Conservation (phyloP, 2,113 vertebrate genomes). For the Campylomormyrus tamandua region DNA sequence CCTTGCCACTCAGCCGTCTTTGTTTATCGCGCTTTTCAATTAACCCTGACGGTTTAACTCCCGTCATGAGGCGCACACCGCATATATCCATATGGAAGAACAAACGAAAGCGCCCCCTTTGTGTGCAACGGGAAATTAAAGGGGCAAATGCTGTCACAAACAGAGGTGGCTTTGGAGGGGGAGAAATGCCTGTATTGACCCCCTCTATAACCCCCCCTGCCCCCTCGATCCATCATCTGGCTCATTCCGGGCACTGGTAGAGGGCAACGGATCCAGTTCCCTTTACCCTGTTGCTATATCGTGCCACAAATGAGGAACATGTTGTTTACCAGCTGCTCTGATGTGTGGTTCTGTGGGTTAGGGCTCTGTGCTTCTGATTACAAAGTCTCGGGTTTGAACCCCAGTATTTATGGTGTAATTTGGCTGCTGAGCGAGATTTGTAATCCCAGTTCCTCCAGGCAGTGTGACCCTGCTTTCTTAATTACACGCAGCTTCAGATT, state of each 20-base stretch:
- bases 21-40: slow-evolving; percentile 97
- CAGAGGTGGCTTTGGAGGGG: slow-evolving; percentile 65
- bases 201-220: slow-evolving; percentile 29
- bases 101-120: slow-evolving; percentile 54
- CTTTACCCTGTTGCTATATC: not conserved
- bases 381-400: not conserved
- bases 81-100: slow-evolving; percentile 73
- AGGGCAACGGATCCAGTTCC: not conserved
- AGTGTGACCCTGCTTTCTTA: not conserved
- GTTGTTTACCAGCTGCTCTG: not conserved
- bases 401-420: not conserved
- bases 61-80: slow-evolving; percentile 58
- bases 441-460: not conserved
- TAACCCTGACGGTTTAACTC: slow-evolving; percentile 87
- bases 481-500: not conserved
- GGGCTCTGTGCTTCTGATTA: not conserved
- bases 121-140: slow-evolving; percentile 44
- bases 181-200: slow-evolving; percentile 59
- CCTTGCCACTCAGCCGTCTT: slow-evolving; percentile 63
- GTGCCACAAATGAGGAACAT: not conserved
- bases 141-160: slow-evolving; percentile 54
- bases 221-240: not conserved
- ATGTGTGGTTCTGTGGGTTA: not conserved
- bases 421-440: not conserved
- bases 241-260: not conserved